These are phyloP conservation scores for Recurvirostra avosetta DNA, from an alignment of 2,113 vertebrate species.

Conservation along the genomic window DNA sequence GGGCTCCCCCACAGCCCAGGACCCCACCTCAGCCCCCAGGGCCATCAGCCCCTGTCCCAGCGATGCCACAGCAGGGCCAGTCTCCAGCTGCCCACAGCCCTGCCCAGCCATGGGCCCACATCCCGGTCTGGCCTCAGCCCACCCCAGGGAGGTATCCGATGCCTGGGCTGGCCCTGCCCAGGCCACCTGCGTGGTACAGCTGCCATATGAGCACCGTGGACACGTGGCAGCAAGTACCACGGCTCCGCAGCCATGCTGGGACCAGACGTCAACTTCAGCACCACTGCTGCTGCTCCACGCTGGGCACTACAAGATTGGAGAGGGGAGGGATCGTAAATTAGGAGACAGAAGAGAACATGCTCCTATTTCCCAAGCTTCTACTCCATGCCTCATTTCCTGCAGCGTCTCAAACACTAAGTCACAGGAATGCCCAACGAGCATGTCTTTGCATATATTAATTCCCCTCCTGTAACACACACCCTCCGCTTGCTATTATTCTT, in stretches of 20 bases:
- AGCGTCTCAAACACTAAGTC: not conserved
- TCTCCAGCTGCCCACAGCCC: not conserved
- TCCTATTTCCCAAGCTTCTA: not conserved
- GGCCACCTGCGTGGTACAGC: not conserved
- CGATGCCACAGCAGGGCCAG: accelerated
- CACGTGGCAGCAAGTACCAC: not conserved
- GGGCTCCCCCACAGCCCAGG: accelerated
- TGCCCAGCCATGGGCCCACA: not conserved
- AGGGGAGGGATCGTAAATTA: not conserved
- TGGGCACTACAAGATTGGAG: not conserved
- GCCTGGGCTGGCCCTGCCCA: not conserved
- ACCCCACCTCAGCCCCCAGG: accelerated
- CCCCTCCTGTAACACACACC: not conserved
- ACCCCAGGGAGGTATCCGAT: not conserved
- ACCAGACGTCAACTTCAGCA: not conserved
- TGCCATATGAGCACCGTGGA: accelerated
- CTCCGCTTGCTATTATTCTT: not conserved
- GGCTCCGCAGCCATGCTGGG: not conserved
- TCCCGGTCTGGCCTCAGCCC: not conserved
- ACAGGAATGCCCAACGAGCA: not conserved
- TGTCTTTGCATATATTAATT: not conserved
- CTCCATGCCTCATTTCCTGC: not conserved
- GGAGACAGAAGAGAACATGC: not conserved
- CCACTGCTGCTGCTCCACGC: not conserved
- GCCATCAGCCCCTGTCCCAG: not conserved